A percentile compares a stretch with the other conserved stretches of the same genome.
Conservation (phyloP, 2,888 invertebrate genomes). For the Drosophila longiperda region DNA sequence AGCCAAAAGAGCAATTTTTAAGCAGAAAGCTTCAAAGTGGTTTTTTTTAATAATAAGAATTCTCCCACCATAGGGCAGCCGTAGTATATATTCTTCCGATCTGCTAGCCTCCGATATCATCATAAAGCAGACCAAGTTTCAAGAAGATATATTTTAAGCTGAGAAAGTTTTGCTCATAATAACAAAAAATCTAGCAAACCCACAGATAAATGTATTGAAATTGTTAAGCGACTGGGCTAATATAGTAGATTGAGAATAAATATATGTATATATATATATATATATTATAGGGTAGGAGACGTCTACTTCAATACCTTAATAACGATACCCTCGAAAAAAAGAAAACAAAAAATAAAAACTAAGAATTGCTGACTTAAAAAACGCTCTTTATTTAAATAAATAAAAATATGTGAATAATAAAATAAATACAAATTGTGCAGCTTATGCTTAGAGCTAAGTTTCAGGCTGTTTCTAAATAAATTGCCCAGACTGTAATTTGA, state of each 20-base stretch:
- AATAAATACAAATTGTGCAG: neutral
- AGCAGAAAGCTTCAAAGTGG: neutral
- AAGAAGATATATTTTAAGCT: neutral
- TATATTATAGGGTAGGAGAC: neutral
- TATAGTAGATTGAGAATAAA: neutral
- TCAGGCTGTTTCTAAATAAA: neutral
- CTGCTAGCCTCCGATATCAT: neutral
- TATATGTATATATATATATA: neutral
- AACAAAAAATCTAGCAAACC: neutral
- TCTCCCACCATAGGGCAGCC: neutral
- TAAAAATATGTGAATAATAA: neutral
- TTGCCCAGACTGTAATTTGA: neutral
- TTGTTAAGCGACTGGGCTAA: neutral
- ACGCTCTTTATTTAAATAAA: slow-evolving; percentile 13
- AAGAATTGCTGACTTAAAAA: neutral
- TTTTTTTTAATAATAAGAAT: too few species aligned
- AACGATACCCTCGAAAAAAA: slow-evolving; percentile 3
- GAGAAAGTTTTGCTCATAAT: neutral
- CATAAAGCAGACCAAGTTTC: neutral
- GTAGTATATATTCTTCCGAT: neutral
- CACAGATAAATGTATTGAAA: neutral
- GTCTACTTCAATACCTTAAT: neutral
- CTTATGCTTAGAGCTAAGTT: too few species aligned
- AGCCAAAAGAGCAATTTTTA: neutral
- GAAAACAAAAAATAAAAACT: slow-evolving; percentile 19